Base-by-base conservation (phyloP, 2,797 vertebrate genomes). In the Amblyopsis hoosieri region DNA sequence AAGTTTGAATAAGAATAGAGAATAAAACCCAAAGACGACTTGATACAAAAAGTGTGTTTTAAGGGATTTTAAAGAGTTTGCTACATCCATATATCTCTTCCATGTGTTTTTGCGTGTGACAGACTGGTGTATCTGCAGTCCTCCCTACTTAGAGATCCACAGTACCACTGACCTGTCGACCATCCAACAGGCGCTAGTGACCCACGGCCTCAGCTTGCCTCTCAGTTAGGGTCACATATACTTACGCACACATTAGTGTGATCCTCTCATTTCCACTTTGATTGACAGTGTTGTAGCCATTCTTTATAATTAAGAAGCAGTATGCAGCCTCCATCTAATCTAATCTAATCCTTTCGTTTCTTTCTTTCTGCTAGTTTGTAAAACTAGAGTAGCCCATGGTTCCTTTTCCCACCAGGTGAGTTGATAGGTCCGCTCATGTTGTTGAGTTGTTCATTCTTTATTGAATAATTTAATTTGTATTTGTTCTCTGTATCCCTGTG, bases 321-420 rank as follows among this genome's bases (percentile, higher is more conserved):
- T 6, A 54, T 10, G 46, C 13, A 57, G 49, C 23, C 3, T 11
- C 46, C 14, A 62, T 17, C 53, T 45, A 55, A 12, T 45, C 8
- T 15, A n/a, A 42, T 11, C 31, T 33, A 47, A 11, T 60, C 37
- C 14, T 78, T 10, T 65, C 52, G 54, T 61, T 62, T 60, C 71
- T 52, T 62, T 6, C 66, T 71, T 57, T 7, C 9, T 12, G 55
- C 54, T 79, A 94, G 93, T 93, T 80, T 93, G 92, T 78, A 94
- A 93, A 84, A 92, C 91, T 12, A 86, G 86, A 72, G 87, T 92
- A 72, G 92, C 93, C 0, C 92, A 93, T 0, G 93, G 93, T 19
- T 91, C 86, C 0, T 74, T 79, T 10, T 93, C 92, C 33, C 93
- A 93, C 14, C 85, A 94, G 81, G 92, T 93, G 29, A 63, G 84